Base-by-base conservation (phyloP, 2,888 invertebrate species). In the Lasioglossum figueresi region DNA sequence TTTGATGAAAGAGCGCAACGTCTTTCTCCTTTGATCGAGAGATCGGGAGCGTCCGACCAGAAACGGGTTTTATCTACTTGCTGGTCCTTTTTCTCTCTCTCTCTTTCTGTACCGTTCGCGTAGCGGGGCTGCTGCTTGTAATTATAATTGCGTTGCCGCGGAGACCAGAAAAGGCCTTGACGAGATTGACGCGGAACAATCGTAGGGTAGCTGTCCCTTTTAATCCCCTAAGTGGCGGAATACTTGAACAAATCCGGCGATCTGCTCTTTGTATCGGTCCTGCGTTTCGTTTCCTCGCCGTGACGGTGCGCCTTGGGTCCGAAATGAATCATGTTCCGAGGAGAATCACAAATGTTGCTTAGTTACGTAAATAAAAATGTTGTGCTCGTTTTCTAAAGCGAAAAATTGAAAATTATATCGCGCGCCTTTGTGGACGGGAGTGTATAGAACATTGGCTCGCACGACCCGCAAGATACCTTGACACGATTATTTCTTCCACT, bases 11-110 rank as follows among this genome's bases (percentile, higher is more conserved):
- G 83, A 87, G 80, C 72, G 82, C 27, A 79, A 76, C 85, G 83
- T 88, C 87, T 90, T 90, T 68, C 59, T 71, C 79, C 87, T 89
- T 78, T 81, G 82, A 83, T 87, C 81, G 83, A 82, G 73, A 78
- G 82, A 45, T 34, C 45, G 31, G 40, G 66, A 81, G 77, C 88
- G 71, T 66, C 68, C 79, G 68, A 79, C 82, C 59, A 14, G 79
- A 85, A 84, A 75, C 52, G 45, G 56, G 71, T 78, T 84, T 84
- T 72, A 59, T 85, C 80, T 68, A 71, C 43, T 78, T 52, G 70
- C 63, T 31, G 19, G 6, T 23, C 27, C n/a, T 68, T 76, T 79
- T 79, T 66, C 71, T 23, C 12, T 31, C 71, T 23, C 12, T 31
- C 31, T 66, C 31, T 31, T 19, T 34, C 19, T 16, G 8, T 19